These are phyloP conservation scores for Brevimyrus niger DNA, from an alignment of 2,113 vertebrate genomes.

Conservation along the genomic window DNA sequence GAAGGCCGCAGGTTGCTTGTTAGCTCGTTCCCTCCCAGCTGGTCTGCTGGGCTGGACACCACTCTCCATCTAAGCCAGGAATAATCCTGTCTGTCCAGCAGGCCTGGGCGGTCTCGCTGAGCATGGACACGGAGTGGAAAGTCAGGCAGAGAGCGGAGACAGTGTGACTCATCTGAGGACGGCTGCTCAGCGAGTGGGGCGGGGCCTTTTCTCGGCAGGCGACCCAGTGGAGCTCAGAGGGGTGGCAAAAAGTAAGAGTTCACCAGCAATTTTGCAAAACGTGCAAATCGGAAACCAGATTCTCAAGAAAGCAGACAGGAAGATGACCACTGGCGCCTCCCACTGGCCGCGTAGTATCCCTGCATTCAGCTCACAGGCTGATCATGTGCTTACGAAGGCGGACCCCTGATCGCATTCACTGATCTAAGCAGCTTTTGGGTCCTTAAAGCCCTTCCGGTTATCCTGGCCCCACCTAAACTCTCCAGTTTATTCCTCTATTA, in stretches of 20 bases:
- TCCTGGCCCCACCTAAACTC: not conserved
- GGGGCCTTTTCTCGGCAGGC: not conserved
- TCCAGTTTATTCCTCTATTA: not conserved
- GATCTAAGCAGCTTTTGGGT: not conserved
- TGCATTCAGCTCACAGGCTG: not conserved
- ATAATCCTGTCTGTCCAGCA: no score
- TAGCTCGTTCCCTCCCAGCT: not conserved
- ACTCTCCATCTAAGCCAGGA: not conserved
- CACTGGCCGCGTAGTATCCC: not conserved
- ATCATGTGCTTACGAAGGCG: not conserved
- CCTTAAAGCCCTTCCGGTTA: not conserved
- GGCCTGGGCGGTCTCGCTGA: not conserved
- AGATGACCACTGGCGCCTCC: not conserved
- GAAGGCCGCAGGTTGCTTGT: not conserved
- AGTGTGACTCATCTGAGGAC: not conserved
- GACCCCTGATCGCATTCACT: not conserved
- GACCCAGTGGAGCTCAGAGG: not conserved
- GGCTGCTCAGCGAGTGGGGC: not conserved
- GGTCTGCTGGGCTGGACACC: not conserved
- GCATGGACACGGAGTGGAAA: not conserved
- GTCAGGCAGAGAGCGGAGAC: not conserved
- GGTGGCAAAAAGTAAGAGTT: not conserved
- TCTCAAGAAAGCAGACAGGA: not conserved
- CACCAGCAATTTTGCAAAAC: not conserved
- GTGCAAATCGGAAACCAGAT: not conserved